Evolutionary conservation across 2,888 invertebrate species (phyloP), one percentile per base, ranked within the genome.

Genomic region (Nephrocerus scutellatus): DNA sequence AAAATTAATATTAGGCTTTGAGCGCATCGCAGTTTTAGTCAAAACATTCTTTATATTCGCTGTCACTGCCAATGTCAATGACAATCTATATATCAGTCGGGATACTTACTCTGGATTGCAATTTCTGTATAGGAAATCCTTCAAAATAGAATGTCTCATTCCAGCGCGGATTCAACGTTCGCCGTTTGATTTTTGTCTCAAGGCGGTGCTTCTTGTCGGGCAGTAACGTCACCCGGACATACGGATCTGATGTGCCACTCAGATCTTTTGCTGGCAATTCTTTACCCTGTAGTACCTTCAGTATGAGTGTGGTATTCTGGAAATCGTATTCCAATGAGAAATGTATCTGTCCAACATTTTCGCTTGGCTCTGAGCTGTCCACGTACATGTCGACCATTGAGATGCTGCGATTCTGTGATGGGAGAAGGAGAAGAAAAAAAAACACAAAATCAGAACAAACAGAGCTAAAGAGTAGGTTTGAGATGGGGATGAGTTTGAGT

Each of bases 101-200:
- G n/a, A n/a, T 19, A 54, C 59, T 60, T 60, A 76, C 90, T 65
- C 91, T 78, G 53, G 87, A 89, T 63, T 91, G 90, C 40, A 92
- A 73, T 70, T 92, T 92, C 71, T 91, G 90, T 54, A 90, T 88
- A 15, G 91, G 90, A 62, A 90, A 92, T 43, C 91, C 91, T 72
- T 91, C 91, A 62, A 91, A 91, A 68, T 91, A 91, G 66, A 91
- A 88, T 18, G 91, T 91, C 68, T 91, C 91, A 68, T 91, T 91
- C 91, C 91, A 91, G 52, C 89, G 72, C 1, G 91, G 91, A 71
- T 91, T 91, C 36, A 91, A 72, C 13, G 91, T 91, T 46, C 90
- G 77, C 44, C 91, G 72, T 66, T 91, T 91, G 60, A 91, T 90
- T 75, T 91, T 91, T 20, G 91, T 91, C 71, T 91, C 90, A 54